phyloP scores from a whole-genome alignment of 2,113 vertebrate genomes.

The Pipa parva region DNA sequence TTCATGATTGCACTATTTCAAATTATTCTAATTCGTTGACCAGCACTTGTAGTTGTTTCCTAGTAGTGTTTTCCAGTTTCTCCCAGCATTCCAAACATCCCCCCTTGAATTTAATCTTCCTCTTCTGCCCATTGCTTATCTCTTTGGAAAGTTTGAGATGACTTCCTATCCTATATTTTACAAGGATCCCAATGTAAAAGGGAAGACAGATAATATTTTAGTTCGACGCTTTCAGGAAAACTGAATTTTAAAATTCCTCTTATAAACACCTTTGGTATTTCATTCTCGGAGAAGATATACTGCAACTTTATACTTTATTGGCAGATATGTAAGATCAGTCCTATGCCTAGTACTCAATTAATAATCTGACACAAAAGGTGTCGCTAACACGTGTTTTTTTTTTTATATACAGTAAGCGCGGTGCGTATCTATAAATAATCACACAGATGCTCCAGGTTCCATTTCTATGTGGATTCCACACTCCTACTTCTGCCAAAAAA shows the following conservation, averaged over 20 bases:
- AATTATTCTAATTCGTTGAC: too few relatives aligned
- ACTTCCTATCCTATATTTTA: not conserved
- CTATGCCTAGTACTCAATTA: slow-evolving; percentile 32
- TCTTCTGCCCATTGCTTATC: not conserved
- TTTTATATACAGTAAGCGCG: slow-evolving; percentile 3
- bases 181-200: not conserved
- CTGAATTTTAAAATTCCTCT: not conserved
- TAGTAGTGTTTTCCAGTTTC: too few relatives aligned
- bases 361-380: slow-evolving; percentile 28
- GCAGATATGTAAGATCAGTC: slow-evolving; percentile 1
- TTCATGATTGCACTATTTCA: too few relatives aligned
- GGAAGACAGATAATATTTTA: too few relatives aligned
- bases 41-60: too few relatives aligned
- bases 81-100: not conserved
- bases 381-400: slow-evolving; percentile 20
- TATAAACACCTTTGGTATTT: slow-evolving; percentile 12
- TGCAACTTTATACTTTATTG: not conserved
- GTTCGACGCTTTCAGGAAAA: not conserved
- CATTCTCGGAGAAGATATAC: not conserved
- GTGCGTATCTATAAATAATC: slow-evolving; percentile 24
- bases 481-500: too few relatives aligned
- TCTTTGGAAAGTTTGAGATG: not conserved
- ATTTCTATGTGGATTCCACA: not conserved
- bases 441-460: slow-evolving; percentile 16
- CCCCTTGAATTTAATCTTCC: not conserved